Evolutionary conservation across 2,797 vertebrate species (phyloP).

Genomic region (Typhlichthys eigenmanni): DNA sequence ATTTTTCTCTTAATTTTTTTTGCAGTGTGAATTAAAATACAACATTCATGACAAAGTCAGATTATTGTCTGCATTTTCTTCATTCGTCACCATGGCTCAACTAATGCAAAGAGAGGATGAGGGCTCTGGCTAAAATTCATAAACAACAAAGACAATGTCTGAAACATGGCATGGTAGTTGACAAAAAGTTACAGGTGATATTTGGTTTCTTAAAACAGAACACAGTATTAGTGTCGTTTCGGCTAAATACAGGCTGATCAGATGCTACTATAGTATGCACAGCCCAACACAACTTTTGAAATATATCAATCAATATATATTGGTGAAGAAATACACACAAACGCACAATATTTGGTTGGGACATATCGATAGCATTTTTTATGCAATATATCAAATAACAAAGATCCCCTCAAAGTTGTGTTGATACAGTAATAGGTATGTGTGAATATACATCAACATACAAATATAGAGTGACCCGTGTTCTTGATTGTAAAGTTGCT

Average conservation of each 20-base stretch:
- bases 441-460: conserved; percentile 44
- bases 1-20: conserved; percentile 30
- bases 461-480: conserved; percentile 59
- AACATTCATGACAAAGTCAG: conserved; percentile 55
- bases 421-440: conserved; percentile 41
- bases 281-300: conserved; percentile 25
- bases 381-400: conserved; percentile 51
- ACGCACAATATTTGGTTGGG: conserved; percentile 80
- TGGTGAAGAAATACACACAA: conserved; percentile 75
- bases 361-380: conserved; percentile 66
- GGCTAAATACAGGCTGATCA: conserved; percentile 9
- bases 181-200: conserved; percentile 48
- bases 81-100: conserved; percentile 33
- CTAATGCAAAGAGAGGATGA: conserved; percentile 20
- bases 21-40: conserved; percentile 53
- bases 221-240: conserved; percentile 57
- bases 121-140: conserved; percentile 72
- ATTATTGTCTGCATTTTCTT: conserved; percentile 51
- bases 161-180: conserved; percentile 50
- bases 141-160: conserved; percentile 29
- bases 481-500: conserved; percentile 42
- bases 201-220: conserved; percentile 61
- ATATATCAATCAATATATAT: conserved; percentile 76
- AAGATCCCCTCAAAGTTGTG: conserved; percentile 38
- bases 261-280: conserved; percentile 17